Evolutionary conservation across 2,797 vertebrate genomes (phyloP).

Genomic region (Catostomus latipinnis): DNA sequence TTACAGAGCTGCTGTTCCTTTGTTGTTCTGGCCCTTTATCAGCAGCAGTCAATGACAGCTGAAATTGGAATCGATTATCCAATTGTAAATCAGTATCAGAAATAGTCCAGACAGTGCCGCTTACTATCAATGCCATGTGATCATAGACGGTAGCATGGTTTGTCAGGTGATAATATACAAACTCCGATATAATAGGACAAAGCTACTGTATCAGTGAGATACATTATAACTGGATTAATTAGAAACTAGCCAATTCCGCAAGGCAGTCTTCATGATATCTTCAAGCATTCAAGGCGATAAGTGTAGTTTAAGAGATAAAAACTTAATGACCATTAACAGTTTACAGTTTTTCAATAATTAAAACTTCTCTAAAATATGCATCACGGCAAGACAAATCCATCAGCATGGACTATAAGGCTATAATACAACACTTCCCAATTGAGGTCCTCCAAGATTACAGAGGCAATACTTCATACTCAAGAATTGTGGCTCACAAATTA

Average conservation of each 20-base stretch:
- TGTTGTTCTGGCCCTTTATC: conserved; percentile 69
- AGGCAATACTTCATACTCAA: conserved; percentile 57
- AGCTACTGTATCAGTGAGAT: not conserved
- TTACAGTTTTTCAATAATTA: conserved; percentile 72
- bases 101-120: conserved; percentile 47
- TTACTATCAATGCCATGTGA: conserved; percentile 55
- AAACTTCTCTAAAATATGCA: conserved; percentile 63
- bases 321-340: conserved; percentile 69
- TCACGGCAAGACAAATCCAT: conserved; percentile 66
- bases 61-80: conserved; percentile 80
- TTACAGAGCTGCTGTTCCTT: conserved; percentile 63
- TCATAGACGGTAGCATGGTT: conserved; percentile 41
- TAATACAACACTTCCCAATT: conserved; percentile 66
- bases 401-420: conserved; percentile 66
- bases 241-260: conserved; percentile 4
- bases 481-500: conserved; percentile 61
- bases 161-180: conserved; percentile 34
- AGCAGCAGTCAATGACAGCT: conserved; percentile 71
- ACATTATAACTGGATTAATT: conserved; percentile 5
- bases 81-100: conserved; percentile 69
- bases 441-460: conserved; percentile 59
- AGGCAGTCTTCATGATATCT: not conserved
- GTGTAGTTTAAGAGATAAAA: conserved; percentile 67
- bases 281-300: not conserved
- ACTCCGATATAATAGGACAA: conserved; percentile 21